Evolutionary conservation across 1,140 invertebrate species (phyloP), one percentile per base, ranked within the genome.

Genomic region (Nymphalis io): DNA sequence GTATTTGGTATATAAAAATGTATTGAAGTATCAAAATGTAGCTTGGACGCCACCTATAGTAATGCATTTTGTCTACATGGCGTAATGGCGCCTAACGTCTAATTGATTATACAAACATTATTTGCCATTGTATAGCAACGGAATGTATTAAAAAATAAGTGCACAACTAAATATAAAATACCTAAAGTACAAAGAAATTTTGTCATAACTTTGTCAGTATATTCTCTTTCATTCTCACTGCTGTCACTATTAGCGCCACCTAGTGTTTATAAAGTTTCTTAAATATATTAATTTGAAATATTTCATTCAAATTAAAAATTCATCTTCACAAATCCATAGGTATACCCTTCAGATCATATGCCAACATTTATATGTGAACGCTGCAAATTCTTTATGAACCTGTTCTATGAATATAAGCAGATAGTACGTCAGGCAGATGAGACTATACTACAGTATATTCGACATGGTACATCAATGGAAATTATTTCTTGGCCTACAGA

Each of bases 351-450:
- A 13, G 95, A 96, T 84, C 94, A 94, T 65, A 95, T 96, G 94
- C 95, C 95, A 1, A 88, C 93, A 62, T 93, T 93, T 78, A 95
- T 96, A 44, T 96, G 95, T 74, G 89, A 88, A 15, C 92, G 92
- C 51, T 96, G 95, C 71, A 93, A 93, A 3, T 93, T 93, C 75
- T 94, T 95, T 57, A 93, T 95, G 74, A 93, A 94, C 66, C 88
- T 94, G 72, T 94, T 93, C 13, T 96, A 96, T 84, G 94, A 93
- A 63, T 96, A 95, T 73, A 96, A 96, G 75, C 92, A 94, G 61
- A 94, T 95, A 78, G 95, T 95, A 69, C 95, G 95, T 73, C 93
- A 94, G 81, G 94, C 94, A 0, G 95, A 96, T 81, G 95, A 95
- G 73, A 92, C 94, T 0, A 82, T 96, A 1, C 91, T 95, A 40